Conservation (phyloP, 2,797 vertebrate genomes). For the Crypturellus tataupa region DNA sequence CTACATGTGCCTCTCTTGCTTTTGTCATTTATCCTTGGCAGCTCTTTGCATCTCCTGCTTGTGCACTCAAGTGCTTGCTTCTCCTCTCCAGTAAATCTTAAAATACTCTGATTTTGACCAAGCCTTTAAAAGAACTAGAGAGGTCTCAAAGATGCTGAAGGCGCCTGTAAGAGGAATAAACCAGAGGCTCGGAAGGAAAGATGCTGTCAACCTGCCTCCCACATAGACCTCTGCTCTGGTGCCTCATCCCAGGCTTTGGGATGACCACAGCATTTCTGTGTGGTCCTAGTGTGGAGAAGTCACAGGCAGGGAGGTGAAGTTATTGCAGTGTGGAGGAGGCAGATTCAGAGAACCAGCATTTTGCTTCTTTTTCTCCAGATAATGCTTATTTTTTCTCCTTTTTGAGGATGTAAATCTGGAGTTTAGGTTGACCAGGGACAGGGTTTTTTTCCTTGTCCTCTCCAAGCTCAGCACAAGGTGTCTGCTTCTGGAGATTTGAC, state of each 20-base stretch:
- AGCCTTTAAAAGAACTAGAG: background rate
- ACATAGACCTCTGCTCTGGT: background rate
- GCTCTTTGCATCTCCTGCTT: background rate
- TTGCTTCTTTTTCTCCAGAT: background rate
- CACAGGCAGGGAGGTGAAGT: background rate
- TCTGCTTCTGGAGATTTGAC: background rate
- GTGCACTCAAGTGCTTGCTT: fast-evolving
- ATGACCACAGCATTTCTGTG: background rate
- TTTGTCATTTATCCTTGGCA: background rate
- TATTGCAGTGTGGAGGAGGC: background rate
- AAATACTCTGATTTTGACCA: background rate
- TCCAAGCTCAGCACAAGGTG: background rate
- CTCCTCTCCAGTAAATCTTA: background rate
- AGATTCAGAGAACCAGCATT: background rate
- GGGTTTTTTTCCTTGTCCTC: background rate
- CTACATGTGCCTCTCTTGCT: background rate
- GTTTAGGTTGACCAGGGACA: background rate
- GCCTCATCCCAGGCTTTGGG: background rate
- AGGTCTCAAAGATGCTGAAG: background rate
- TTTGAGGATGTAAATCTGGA: background rate
- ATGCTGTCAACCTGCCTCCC: background rate
- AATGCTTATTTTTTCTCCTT: background rate
- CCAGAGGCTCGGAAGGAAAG: background rate
- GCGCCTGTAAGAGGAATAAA: background rate
- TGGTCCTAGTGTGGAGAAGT: background rate